Conservation (phyloP, 2,888 invertebrate species). For the Psylliodes chrysocephalus region DNA sequence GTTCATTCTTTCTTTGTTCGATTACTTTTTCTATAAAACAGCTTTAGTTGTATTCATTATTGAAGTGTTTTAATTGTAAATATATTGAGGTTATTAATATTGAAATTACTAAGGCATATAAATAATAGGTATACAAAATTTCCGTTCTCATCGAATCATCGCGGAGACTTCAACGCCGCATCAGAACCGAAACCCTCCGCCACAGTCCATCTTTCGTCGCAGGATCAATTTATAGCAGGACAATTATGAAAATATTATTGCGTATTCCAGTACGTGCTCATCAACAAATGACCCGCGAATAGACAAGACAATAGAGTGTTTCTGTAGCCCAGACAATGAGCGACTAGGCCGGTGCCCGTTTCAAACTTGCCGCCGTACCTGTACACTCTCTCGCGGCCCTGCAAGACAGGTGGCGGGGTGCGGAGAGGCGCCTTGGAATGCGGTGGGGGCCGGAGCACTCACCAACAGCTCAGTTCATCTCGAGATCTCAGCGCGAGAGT, state of each 20-base stretch:
- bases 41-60: too few species aligned
- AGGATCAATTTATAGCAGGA: slow-evolving; percentile 53
- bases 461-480: slow-evolving; percentile 61
- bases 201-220: slow-evolving; percentile 30
- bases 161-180: slow-evolving; percentile 33
- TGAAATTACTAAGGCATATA: too few species aligned
- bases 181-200: slow-evolving; percentile 34
- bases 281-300: slow-evolving; percentile 58
- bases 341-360: slow-evolving; percentile 50
- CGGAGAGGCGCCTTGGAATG: slow-evolving; percentile 63
- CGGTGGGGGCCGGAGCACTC: slow-evolving; percentile 62
- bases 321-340: slow-evolving; percentile 61
- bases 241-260: slow-evolving; percentile 60
- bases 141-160: too few species aligned
- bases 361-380: slow-evolving; percentile 58
- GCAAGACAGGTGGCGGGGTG: slow-evolving; percentile 59
- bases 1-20: too few species aligned
- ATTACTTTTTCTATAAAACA: too few species aligned
- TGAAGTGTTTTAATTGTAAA: too few species aligned
- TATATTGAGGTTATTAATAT: too few species aligned
- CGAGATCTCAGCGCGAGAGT: slow-evolving; percentile 57
- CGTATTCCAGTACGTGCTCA: slow-evolving; percentile 58
- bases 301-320: slow-evolving; percentile 63
- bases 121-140: too few species aligned
- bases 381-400: slow-evolving; percentile 50